phyloP scores from a whole-genome alignment of 2,797 vertebrate species.

The Centropyge bicolor region DNA sequence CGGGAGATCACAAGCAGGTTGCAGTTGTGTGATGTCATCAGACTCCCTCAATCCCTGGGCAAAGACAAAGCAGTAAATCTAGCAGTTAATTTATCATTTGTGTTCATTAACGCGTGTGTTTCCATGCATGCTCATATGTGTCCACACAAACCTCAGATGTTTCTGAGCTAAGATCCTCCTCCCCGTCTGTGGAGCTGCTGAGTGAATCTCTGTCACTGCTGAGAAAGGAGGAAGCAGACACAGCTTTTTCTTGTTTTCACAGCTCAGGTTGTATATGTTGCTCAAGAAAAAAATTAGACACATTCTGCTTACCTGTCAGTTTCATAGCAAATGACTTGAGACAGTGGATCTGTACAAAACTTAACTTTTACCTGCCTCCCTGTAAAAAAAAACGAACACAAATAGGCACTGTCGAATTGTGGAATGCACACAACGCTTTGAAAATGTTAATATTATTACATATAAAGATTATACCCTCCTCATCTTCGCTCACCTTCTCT shows the following conservation, averaged over 20 bases:
- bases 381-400: slow-evolving; percentile 45
- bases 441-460: not conserved
- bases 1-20: slow-evolving; percentile 5
- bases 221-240: slow-evolving; percentile 21
- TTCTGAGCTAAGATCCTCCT: slow-evolving; percentile 68
- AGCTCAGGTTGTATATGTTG: not conserved
- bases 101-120: not conserved
- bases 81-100: not conserved
- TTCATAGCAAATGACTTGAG: slow-evolving; percentile 78
- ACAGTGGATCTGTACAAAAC: slow-evolving; percentile 74
- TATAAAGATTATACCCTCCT: not conserved
- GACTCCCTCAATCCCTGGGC: slow-evolving; percentile 68
- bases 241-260: not conserved
- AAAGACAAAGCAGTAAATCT: slow-evolving; percentile 17
- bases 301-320: slow-evolving; percentile 75
- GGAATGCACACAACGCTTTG: not conserved
- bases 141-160: slow-evolving; percentile 59
- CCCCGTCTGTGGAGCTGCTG: slow-evolving; percentile 71
- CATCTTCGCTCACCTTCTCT: slow-evolving; percentile 60
- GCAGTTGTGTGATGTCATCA: slow-evolving; percentile 10
- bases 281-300: not conserved
- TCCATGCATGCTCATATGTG: not conserved
- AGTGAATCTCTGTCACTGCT: slow-evolving; percentile 70
- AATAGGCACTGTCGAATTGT: not conserved
- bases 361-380: slow-evolving; percentile 77